Conservation (phyloP, 2,797 vertebrate species). For the Rhinogobio ventralis region DNA sequence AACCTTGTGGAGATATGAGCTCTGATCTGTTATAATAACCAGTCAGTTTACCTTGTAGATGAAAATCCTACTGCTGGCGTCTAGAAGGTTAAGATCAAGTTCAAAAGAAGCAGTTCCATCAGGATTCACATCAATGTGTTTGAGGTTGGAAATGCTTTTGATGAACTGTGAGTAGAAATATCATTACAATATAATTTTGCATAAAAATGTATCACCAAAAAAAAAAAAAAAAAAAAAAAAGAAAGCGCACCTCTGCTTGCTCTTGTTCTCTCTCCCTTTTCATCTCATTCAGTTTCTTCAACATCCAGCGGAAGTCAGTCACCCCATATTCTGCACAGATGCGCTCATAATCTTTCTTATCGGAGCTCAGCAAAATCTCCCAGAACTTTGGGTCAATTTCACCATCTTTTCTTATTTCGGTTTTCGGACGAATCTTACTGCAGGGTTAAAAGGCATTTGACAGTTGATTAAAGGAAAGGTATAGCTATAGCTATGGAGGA, state of each 20-base stretch:
- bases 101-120: slow-evolving; percentile 81
- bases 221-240: not conserved
- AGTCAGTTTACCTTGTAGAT: slow-evolving; percentile 83
- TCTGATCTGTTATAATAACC: slow-evolving; percentile 9
- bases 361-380: slow-evolving; percentile 84
- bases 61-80: slow-evolving; percentile 78
- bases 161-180: slow-evolving; percentile 75
- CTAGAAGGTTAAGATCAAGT: slow-evolving; percentile 84
- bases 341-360: slow-evolving; percentile 86
- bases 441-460: slow-evolving; percentile 30
- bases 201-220: not conserved
- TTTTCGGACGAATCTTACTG: slow-evolving; percentile 72
- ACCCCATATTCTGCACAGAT: slow-evolving; percentile 86
- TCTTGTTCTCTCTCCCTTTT: slow-evolving; percentile 80
- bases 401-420: slow-evolving; percentile 69
- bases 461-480: slow-evolving; percentile 34
- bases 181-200: not conserved
- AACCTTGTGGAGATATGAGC: not conserved
- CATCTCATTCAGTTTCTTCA: slow-evolving; percentile 84
- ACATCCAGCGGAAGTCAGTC: slow-evolving; percentile 87
- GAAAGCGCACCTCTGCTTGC: slow-evolving; percentile 75
- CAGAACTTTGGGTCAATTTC: slow-evolving; percentile 81
- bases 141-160: slow-evolving; percentile 73
- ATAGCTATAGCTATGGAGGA: slow-evolving; percentile 22
- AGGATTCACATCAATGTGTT: slow-evolving; percentile 76